These are phyloP conservation scores for Dipus sagitta DNA, from an alignment of 2,797 vertebrate genomes.

Conservation along the genomic window DNA sequence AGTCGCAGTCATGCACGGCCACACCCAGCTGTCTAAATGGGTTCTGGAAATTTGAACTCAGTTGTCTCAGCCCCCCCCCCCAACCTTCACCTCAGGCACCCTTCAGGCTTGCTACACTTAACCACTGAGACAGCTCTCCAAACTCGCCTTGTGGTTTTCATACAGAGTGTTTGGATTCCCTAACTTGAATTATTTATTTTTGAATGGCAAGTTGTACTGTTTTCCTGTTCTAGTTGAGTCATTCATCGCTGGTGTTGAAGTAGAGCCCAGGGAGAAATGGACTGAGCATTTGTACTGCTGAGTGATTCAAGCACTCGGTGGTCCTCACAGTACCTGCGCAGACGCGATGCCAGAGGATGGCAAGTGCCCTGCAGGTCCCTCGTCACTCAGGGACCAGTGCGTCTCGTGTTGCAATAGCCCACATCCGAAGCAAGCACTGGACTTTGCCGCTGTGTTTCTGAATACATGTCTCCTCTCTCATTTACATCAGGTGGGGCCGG, in stretches of 20 bases:
- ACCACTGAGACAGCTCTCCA: neutral
- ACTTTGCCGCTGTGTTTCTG: neutral
- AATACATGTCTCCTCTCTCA: neutral
- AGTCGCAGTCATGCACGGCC: too few relatives aligned
- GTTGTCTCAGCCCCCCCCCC: too few relatives aligned
- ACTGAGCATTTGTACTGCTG: neutral
- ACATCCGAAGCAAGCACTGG: conserved; percentile 11
- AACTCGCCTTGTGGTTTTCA: neutral
- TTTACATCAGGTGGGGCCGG: neutral
- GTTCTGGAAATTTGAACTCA: too few relatives aligned
- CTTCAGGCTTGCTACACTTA: too few relatives aligned
- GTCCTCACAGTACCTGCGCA: neutral
- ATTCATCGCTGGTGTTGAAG: neutral
- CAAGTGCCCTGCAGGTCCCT: neutral
- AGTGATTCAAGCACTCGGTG: neutral
- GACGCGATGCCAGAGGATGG: neutral
- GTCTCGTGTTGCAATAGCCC: neutral
- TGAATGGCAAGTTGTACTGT: neutral
- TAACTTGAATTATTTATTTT: too few relatives aligned
- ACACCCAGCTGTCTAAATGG: too few relatives aligned
- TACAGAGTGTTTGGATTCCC: neutral
- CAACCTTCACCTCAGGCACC: too few relatives aligned
- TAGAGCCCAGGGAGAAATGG: neutral
- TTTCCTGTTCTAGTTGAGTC: neutral
- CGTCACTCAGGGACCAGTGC: neutral